These are phyloP conservation scores for Adelognathus sp. DNA, from an alignment of 2,888 invertebrate genomes.

Conservation along the genomic window DNA sequence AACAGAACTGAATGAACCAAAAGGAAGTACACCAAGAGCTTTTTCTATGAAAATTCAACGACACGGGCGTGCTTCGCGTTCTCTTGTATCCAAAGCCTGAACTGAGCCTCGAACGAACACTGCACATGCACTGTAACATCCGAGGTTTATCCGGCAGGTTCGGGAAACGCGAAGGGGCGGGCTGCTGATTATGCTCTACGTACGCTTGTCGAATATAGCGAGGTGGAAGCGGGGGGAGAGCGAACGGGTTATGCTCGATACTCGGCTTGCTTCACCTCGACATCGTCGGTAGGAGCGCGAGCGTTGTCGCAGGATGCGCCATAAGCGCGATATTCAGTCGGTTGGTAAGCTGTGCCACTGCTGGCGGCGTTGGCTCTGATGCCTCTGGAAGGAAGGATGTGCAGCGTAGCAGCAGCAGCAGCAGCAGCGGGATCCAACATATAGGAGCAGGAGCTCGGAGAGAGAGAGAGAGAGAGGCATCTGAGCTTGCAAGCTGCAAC, in stretches of 20 bases:
- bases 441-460: conserved; percentile 21
- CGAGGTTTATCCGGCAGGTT: conserved; percentile 23
- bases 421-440: conserved; percentile 44
- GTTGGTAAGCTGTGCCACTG: conserved; percentile 60
- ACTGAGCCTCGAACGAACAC: conserved; percentile 43
- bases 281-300: conserved; percentile 7
- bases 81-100: not conserved
- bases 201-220: conserved; percentile 2
- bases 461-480: conserved; percentile 64
- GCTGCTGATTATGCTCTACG: not conserved
- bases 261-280: conserved; percentile 19
- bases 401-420: conserved; percentile 42
- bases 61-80: conserved; percentile 4
- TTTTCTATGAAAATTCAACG: conserved; percentile 64
- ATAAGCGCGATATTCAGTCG: conserved; percentile 67
- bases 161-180: not conserved
- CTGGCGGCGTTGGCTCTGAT: conserved; percentile 55
- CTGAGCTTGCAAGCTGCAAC: conserved; percentile 77
- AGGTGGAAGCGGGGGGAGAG: not conserved
- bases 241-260: conserved; percentile 48
- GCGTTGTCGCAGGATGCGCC: conserved; percentile 63
- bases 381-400: conserved; percentile 50
- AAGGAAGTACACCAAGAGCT: conserved; percentile 20
- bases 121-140: conserved; percentile 33
- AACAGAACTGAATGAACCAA: not conserved